Percentiles rank a stretch among this genome's conserved stretches.
Conservation (phyloP, 35 echinoderm and acorn worm genomes). For the Ptychodera flava region DNA sequence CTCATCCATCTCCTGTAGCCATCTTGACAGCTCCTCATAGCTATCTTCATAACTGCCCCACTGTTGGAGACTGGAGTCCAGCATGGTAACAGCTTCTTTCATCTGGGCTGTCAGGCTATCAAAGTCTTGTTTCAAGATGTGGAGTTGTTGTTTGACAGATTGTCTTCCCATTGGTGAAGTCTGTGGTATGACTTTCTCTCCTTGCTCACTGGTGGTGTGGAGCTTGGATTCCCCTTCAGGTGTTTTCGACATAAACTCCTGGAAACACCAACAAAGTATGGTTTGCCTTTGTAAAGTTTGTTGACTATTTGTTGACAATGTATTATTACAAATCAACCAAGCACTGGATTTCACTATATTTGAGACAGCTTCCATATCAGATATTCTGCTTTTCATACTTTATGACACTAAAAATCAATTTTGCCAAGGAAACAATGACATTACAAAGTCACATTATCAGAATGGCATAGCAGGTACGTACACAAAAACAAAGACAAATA, state of each 20-base stretch:
- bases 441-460: too few species aligned
- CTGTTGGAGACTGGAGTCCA: conserved; percentile 12
- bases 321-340: too few species aligned
- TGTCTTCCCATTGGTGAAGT: conserved; percentile 39
- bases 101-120: conserved; percentile 28
- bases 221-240: conserved; percentile 53
- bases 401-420: too few species aligned
- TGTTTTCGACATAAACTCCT: conserved; percentile 36
- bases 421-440: too few species aligned
- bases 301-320: too few species aligned
- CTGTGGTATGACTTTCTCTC: conserved; percentile 38
- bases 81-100: conserved; percentile 9
- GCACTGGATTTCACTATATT: too few species aligned
- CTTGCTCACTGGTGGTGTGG: conserved; percentile 27
- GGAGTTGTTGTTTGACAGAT: conserved; percentile 38
- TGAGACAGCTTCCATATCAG: too few species aligned
- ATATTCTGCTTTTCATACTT: too few species aligned
- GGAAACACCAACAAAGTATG: background rate
- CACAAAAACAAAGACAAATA: too few species aligned
- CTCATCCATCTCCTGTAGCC: conserved; percentile 32
- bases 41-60: conserved; percentile 35
- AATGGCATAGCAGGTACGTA: too few species aligned
- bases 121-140: conserved; percentile 26
- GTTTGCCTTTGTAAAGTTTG: too few species aligned
- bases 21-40: conserved; percentile 17